A percentile compares a stretch with the other conserved stretches of the same genome.
These are phyloP conservation scores for Crotalus helleri DNA, from an alignment of 2,113 vertebrate species.

Conservation along the genomic window DNA sequence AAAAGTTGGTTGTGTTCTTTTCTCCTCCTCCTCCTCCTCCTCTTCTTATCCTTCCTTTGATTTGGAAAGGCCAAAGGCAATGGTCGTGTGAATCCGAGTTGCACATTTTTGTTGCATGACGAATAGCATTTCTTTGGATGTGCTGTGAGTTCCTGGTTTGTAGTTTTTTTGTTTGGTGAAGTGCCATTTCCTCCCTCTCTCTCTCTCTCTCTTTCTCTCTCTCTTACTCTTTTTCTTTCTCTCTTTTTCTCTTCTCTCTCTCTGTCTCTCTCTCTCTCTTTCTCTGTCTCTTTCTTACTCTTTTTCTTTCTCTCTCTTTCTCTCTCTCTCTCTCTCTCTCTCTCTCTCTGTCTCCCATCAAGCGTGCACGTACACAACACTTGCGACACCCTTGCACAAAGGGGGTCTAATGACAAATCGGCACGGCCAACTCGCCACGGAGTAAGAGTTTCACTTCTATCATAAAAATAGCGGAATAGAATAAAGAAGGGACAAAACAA, in stretches of 20 bases:
- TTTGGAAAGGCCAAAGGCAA: neutral
- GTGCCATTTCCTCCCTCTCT: neutral
- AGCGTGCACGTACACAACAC: neutral
- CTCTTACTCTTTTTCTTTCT: no score
- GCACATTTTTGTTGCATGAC: slow-evolving; percentile 68
- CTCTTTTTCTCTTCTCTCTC: neutral
- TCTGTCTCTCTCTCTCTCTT: no score
- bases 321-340: no score
- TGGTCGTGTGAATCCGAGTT: slow-evolving; percentile 68
- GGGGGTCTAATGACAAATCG: neutral
- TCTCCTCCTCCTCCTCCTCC: neutral
- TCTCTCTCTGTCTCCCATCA: no score
- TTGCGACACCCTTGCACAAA: neutral
- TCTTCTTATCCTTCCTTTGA: neutral
- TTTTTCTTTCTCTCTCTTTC: neutral
- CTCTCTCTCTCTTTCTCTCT: neutral
- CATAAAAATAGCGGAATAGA: no score
- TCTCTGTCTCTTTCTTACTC: no score
- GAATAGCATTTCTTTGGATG: slow-evolving; percentile 72
- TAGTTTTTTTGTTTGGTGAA: slow-evolving; percentile 68
- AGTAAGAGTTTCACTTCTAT: no score
- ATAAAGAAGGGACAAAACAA: neutral
- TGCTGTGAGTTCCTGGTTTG: slow-evolving; percentile 78
- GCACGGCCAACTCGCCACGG: no score
- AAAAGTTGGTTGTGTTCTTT: neutral